Percentiles rank a stretch among this genome's conserved stretches.
phyloP scores from a whole-genome alignment of 2,797 vertebrate species.

The Galago senegalensis region DNA sequence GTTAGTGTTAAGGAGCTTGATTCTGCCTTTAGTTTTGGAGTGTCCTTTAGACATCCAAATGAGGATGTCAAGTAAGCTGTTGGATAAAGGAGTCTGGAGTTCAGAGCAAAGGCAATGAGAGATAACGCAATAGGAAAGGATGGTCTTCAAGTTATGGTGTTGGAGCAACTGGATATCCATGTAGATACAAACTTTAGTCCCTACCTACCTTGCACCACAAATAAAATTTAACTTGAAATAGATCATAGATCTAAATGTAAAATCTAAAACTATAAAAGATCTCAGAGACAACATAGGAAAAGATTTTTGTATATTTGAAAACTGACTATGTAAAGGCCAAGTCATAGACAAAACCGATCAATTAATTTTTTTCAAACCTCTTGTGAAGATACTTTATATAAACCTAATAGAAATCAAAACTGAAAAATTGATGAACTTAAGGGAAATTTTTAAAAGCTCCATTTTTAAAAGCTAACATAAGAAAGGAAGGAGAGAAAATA shows the following conservation, averaged over 20 bases:
- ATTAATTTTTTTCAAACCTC: conserved; percentile 33
- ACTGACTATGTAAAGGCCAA: conserved; percentile 14
- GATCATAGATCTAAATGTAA: background rate
- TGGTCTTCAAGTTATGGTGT: background rate
- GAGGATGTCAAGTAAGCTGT: background rate
- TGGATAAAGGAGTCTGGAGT: background rate
- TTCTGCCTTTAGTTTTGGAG: background rate
- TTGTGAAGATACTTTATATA: conserved; percentile 9
- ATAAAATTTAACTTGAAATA: conserved; percentile 42
- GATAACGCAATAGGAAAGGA: background rate
- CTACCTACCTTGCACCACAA: background rate
- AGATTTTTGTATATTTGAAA: background rate
- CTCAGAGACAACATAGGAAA: background rate
- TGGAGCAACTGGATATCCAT: background rate
- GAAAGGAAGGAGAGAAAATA: background rate
- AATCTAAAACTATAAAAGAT: conserved; percentile 19
- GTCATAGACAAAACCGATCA: background rate
- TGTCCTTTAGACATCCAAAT: background rate
- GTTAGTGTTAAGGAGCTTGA: background rate
- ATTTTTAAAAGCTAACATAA: conserved; percentile 22
- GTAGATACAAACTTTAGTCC: background rate
- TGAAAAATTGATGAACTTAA: background rate
- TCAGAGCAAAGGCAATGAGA: background rate
- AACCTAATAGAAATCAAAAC: conserved; percentile 43
- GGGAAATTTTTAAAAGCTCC: conserved; percentile 4